Evolutionary conservation across 2,797 vertebrate species (phyloP), one percentile per base, ranked within the genome.

Genomic region (Valencia hispanica): DNA sequence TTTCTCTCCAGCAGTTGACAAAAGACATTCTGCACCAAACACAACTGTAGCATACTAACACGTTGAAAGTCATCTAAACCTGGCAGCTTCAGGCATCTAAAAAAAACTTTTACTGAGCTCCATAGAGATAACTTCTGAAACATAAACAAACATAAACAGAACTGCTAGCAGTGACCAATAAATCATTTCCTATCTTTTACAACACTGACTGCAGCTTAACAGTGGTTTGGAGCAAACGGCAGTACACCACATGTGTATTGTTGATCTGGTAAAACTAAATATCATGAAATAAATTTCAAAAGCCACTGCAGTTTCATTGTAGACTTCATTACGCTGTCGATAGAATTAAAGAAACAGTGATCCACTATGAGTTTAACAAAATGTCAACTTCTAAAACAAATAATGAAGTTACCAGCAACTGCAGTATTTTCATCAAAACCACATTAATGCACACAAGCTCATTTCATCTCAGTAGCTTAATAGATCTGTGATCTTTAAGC

Each of bases 401-500:
- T 71, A 75, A 79, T 69, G 10, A 77, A 74, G 74, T 72, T 43
- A 72, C 0, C 14, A 72, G 45, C 17, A 77, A 75, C 32, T 71
- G 4, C 43, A 61, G 14, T 39, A 43, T 72, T 86, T 85, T 80
- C 70, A 72, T 74, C 78, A 77, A 75, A 85, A 70, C 61, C 70
- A 59, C 55, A 68, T 73, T 71, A 72, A 85, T 76, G 70, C 65
- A 74, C 68, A 71, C 20, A 12, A 30, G 74, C 78, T 68, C 66
- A 57, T 80, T 71, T 79, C 25, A 80, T 84, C 63, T 59, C 48
- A 82, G 55, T 10, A 30, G 74, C 74, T 84, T 85, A 75, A 87
- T 75, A 85, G 72, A 88, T 82, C 68, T 70, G 79, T 88, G 84
- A 89, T 89, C 87, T 88, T 84, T 78, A 79, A 88, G 88, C 81